phyloP scores from a whole-genome alignment of 2,888 invertebrate genomes.

The Ormyrus nitidulus region DNA sequence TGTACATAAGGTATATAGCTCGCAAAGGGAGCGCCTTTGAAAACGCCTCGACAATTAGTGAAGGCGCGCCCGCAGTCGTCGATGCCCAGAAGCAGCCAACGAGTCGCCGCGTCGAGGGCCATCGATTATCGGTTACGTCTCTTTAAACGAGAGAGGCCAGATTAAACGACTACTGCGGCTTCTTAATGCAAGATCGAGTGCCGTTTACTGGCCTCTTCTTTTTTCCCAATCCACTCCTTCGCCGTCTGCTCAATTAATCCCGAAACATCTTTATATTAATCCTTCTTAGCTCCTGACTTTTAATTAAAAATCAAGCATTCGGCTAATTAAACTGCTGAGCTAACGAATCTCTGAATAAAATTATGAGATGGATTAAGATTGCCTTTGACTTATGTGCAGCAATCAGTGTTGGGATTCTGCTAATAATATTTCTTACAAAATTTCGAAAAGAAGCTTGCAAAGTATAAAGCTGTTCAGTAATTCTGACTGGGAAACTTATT shows the following conservation, averaged over 20 bases:
- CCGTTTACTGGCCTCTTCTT: not conserved
- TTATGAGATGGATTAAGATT: too few relatives aligned
- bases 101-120: conserved; percentile 26
- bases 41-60: conserved; percentile 45
- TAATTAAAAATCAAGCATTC: conserved; percentile 35
- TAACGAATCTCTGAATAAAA: too few relatives aligned
- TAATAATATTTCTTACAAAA: too few relatives aligned
- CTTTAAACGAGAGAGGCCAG: conserved; percentile 26
- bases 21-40: not conserved
- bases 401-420: too few relatives aligned
- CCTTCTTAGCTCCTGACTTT: conserved; percentile 6
- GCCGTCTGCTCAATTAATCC: conserved; percentile 22
- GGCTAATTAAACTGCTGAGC: too few relatives aligned
- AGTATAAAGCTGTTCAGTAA: too few relatives aligned
- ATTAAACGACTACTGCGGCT: conserved; percentile 41
- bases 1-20: not conserved
- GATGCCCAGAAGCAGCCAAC: conserved; percentile 14
- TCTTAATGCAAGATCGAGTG: conserved; percentile 32
- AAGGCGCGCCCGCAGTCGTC: conserved; percentile 6
- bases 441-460: too few relatives aligned
- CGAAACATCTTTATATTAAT: conserved; percentile 32
- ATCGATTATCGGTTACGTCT: conserved; percentile 52
- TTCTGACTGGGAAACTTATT: too few relatives aligned
- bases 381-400: too few relatives aligned
- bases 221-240: not conserved